Evolutionary conservation across 1,140 invertebrate species (phyloP), one percentile per base, ranked within the genome.

Genomic region (Phenacoccus solenopsis): DNA sequence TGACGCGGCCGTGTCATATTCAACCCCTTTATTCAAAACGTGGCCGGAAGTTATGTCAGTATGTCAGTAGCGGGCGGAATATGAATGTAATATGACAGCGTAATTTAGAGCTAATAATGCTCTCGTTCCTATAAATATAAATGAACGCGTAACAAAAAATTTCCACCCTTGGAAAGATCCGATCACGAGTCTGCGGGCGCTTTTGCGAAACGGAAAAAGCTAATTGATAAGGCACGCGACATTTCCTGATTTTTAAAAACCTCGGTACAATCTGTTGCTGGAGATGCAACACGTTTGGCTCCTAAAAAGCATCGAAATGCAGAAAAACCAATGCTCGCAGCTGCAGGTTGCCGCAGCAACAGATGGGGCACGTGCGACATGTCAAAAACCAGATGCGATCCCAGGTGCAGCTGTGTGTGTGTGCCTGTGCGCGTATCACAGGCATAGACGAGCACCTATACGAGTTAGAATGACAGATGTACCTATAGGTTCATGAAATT

Each of bases 371-470:
- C 59, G 59, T 64, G 59, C 59, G 59, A 64, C 59, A 64, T 27
- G 59, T 64, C 59, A 64, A 64, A 64, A 64, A 64, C 59, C 59
- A 64, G 59, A 64, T 64, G 59, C 59, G 59, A 64, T 64, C 59
- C 59, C 59, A 64, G 59, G 59, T 64, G 59, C 59, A 64, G 25
- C 59, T 27, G 59, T 64, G 13, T n/a, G n/a, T n/a, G n/a, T n/a
- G n/a, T n/a, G n/a, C n/a, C n/a, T n/a, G n/a, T n/a, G n/a, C n/a
- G n/a, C n/a, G 56, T 59, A 64, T 64, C 59, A 64, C 38, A 20
- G 59, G 59, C 59, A 64, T n/a, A n/a, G 59, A 64, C 22, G 59
- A 64, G 59, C 25, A 64, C 21, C n/a, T n/a, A n/a, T n/a, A n/a
- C n/a, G n/a, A n/a, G n/a, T n/a, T n/a, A n/a, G n/a, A 64, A 64